Evolutionary conservation across 2,113 vertebrate species (phyloP).

Genomic region (Dinomys branickii): DNA sequence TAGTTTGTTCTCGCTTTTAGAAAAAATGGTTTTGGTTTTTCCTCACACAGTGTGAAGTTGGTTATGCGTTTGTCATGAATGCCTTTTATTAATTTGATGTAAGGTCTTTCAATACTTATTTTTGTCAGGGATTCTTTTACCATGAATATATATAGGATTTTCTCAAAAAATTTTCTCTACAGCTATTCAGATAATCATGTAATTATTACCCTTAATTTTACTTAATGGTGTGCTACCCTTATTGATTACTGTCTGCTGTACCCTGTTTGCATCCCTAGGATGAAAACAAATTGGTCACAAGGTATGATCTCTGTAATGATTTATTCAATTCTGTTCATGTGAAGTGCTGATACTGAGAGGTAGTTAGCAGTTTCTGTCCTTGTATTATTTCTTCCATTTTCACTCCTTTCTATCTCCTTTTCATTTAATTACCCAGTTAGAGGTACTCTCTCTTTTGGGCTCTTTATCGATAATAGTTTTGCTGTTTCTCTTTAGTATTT

Average conservation of each 20-base stretch:
- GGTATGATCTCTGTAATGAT: not conserved
- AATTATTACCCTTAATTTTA: not conserved
- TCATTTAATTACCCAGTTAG: not conserved
- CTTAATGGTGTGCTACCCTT: not conserved
- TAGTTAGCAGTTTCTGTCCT: not conserved
- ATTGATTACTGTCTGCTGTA: not conserved
- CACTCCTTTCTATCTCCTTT: not conserved
- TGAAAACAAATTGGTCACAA: not conserved
- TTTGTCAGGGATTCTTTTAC: not conserved
- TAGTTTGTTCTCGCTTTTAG: not conserved
- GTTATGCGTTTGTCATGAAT: not conserved
- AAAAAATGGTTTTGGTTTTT: not conserved
- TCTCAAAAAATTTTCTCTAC: not conserved
- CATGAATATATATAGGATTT: not conserved
- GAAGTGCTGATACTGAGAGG: not conserved
- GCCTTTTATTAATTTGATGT: not conserved
- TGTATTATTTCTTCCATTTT: not conserved
- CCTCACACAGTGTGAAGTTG: not conserved
- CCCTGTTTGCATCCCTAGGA: not conserved
- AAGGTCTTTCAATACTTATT: not conserved
- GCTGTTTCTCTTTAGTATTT: not conserved
- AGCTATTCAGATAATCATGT: not conserved
- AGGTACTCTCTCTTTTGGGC: not conserved
- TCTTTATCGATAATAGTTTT: not conserved
- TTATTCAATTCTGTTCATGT: not conserved